Conservation (phyloP, 2,888 invertebrate species). For the Drosophila neutralis region DNA sequence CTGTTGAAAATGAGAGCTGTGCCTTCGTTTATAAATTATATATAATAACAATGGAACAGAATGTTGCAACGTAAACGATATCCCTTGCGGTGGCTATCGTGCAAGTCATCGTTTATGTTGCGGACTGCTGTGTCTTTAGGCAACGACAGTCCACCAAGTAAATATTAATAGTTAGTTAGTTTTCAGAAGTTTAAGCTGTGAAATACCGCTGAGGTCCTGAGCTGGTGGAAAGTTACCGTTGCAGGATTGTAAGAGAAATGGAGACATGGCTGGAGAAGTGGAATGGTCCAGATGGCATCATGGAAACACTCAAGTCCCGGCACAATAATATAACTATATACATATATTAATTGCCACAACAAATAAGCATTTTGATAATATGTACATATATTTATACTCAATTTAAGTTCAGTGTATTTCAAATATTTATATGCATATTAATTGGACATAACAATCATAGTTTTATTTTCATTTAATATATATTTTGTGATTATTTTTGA, state of each 20-base stretch:
- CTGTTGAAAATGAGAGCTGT: background rate
- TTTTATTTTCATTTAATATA: constrained; percentile 15
- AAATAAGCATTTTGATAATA: background rate
- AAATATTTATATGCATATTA: constrained; percentile 11
- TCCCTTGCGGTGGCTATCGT: constrained; percentile 49
- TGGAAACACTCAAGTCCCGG: background rate
- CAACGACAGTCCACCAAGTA: background rate
- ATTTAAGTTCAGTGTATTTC: constrained; percentile 4
- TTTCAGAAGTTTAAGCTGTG: background rate
- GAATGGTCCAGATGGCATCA: background rate
- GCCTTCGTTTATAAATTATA: background rate
- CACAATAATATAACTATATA: background rate
- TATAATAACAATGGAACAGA: background rate
- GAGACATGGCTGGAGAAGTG: background rate
- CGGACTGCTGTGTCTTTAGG: constrained; percentile 25
- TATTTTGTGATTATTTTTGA: constrained; percentile 17
- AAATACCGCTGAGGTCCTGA: background rate
- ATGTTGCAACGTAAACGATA: constrained; percentile 41
- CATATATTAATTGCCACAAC: background rate
- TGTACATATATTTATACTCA: constrained; percentile 6
- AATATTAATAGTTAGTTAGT: background rate
- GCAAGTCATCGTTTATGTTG: constrained; percentile 55
- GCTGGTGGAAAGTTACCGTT: background rate
- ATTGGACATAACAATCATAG: constrained; percentile 17
- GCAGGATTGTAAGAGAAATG: background rate